Evolutionary conservation across 2,113 vertebrate genomes (phyloP).

Genomic region (Ivindomyrus marchei): DNA sequence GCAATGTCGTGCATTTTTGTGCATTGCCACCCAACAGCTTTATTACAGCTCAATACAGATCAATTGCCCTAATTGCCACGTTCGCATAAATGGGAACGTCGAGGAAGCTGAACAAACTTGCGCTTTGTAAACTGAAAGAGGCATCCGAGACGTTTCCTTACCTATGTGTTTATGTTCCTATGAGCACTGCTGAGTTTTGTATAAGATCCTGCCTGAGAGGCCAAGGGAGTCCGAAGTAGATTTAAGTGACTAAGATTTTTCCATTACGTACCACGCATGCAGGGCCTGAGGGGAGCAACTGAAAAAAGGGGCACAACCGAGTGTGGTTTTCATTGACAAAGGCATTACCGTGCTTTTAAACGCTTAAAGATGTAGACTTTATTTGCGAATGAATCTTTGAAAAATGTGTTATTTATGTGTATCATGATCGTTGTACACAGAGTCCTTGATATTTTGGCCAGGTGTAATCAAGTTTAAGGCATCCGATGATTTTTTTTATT

Average conservation of each 20-base stretch:
- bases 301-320: constrained; percentile 24
- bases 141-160: constrained; percentile 25
- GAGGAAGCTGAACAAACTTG: background rate
- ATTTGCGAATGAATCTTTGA: background rate
- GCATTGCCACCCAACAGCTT: background rate
- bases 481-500: background rate
- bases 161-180: constrained; percentile 29
- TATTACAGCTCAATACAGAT: background rate
- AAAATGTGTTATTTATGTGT: background rate
- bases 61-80: background rate
- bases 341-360: constrained; percentile 24
- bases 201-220: constrained; percentile 36
- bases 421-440: background rate
- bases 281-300: constrained; percentile 27
- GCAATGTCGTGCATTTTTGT: background rate
- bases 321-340: constrained; percentile 36
- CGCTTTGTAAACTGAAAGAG: background rate
- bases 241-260: constrained; percentile 62
- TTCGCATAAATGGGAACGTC: background rate
- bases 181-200: constrained; percentile 30
- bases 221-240: constrained; percentile 46
- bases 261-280: constrained; percentile 53
- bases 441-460: background rate
- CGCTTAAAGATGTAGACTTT: constrained; percentile 29
- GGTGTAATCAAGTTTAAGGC: background rate